Base-by-base conservation (phyloP, 2,113 vertebrate genomes). In the Lagopus leucura region DNA sequence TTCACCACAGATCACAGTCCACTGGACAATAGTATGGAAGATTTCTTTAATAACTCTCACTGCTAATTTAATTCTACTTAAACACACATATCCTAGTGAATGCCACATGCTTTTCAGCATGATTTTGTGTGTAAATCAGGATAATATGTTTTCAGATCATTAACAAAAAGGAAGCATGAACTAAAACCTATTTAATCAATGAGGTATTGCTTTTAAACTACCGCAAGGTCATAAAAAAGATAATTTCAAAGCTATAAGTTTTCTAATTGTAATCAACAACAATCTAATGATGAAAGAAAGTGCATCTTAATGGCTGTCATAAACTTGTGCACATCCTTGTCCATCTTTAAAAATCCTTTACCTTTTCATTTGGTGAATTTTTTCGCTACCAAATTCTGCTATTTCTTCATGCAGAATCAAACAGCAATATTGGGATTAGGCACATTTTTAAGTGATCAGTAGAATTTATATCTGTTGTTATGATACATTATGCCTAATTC, bases 181-280 rank as follows among this genome's bases (percentile, higher is more conserved):
- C 97, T 97, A 98, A 98, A 98, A 98, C 97, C 98, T 98, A 98
- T 98, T 98, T 98, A 98, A 98, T 98, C 98, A 98, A 98, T 98
- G 98, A 98, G 97, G 97, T 98, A 97, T 98, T 98, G 98, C 98
- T 98, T 98, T 98, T 98, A 98, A 98, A 98, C 97, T 98, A 97
- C 98, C 97, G 97, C 97, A 98, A 98, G 98, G 97, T 98, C 97
- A 98, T 98, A 98, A 98, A 99, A 98, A 98, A 97, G 97, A 98
- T 98, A 94, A 98, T 98, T 99, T 98, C 95, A 96, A 97, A 97
- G 97, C 98, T 97, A 96, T 97, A 98, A 98, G 96, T 98, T 98
- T 98, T 98, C 96, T 98, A 98, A 98, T 98, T 98, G 98, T 98
- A 98, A 98, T 98, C 98, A 98, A 98, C 98, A 98, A 98, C 98